Percentiles rank a stretch among this genome's conserved stretches.
phyloP scores from a whole-genome alignment of 2,113 vertebrate genomes.

The Pangasianodon gigas region DNA sequence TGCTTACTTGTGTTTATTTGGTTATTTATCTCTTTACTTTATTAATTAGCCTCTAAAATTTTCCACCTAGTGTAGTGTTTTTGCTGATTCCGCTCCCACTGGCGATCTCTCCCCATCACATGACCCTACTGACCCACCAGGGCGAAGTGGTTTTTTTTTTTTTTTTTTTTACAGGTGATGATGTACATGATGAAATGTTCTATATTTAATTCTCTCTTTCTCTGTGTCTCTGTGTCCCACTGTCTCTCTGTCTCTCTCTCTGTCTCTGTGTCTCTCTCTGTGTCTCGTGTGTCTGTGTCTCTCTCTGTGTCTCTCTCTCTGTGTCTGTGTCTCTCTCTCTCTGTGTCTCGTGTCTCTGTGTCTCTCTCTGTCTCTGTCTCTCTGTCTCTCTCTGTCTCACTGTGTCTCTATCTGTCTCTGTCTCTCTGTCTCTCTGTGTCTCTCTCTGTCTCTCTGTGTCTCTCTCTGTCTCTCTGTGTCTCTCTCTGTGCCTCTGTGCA shows the following conservation, averaged over 20 bases:
- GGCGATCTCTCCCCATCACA: too few relatives aligned
- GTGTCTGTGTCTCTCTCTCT: neutral
- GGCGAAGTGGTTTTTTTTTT: too few relatives aligned
- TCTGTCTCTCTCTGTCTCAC: neutral
- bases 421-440: neutral
- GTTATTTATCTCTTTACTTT: neutral
- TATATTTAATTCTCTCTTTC: neutral
- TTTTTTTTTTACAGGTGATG: neutral
- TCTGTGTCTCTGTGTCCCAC: neutral
- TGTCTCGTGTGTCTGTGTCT: neutral
- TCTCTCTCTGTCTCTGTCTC: neutral
- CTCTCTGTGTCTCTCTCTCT: neutral
- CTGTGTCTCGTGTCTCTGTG: neutral
- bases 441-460: neutral
- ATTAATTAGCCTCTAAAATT: too few relatives aligned
- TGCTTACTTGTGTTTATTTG: neutral
- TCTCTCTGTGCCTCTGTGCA: conserved; percentile 58
- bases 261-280: neutral
- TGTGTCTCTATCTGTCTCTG: neutral
- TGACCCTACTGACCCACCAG: too few relatives aligned
- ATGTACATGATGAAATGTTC: neutral
- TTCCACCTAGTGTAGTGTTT: too few relatives aligned
- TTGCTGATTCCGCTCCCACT: too few relatives aligned
- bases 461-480: neutral
- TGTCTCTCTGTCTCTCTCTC: neutral